Conservation (phyloP, 2,797 vertebrate species). For the Periparus ater region DNA sequence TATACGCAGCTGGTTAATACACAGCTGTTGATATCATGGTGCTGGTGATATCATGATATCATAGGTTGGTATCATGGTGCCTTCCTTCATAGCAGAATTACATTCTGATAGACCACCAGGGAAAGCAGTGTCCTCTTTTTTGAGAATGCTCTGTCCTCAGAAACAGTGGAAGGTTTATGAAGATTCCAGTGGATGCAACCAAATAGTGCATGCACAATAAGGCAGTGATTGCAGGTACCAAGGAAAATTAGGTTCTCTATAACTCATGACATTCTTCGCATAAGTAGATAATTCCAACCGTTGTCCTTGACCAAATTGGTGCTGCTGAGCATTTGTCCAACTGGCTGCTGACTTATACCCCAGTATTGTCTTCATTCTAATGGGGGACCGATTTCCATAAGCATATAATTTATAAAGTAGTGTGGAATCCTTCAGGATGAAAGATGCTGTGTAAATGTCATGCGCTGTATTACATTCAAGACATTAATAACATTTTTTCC, state of each 20-base stretch:
- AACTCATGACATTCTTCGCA: neutral
- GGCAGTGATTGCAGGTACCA: conserved; percentile 8
- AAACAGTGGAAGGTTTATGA: neutral
- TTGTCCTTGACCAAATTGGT: conserved; percentile 26
- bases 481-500: neutral
- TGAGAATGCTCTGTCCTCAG: neutral
- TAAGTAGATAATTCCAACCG: conserved; percentile 2
- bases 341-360: conserved; percentile 14
- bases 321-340: conserved; percentile 27
- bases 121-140: neutral
- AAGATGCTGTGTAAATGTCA: conserved; percentile 13
- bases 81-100: neutral
- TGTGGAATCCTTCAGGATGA: conserved; percentile 39
- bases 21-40: no score
- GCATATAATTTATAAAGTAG: conserved; percentile 26
- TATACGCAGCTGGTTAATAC: neutral
- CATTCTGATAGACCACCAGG: neutral
- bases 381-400: neutral
- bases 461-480: neutral
- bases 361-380: neutral
- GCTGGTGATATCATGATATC: no score
- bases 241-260: conserved; percentile 20
- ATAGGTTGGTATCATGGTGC: neutral
- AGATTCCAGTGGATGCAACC: neutral
- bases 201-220: conserved; percentile 17